These are phyloP conservation scores for Sebastes matsubarae DNA, from an alignment of 2,797 vertebrate genomes.

Conservation along the genomic window DNA sequence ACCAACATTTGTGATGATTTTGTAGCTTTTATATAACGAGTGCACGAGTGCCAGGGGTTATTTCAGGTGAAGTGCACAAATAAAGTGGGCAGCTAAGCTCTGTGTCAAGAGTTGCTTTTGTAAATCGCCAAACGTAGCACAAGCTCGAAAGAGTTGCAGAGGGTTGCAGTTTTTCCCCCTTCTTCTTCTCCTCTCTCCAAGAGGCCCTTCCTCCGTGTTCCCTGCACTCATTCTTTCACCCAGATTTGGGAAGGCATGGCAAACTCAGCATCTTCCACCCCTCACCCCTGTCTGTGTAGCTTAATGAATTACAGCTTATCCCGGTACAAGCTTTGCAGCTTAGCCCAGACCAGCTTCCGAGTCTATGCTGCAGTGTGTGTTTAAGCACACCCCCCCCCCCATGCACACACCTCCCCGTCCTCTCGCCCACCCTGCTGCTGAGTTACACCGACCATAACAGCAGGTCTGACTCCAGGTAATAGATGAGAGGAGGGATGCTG, in stretches of 20 bases:
- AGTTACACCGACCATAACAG: slow-evolving; percentile 47
- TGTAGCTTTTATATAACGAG: slow-evolving; percentile 24
- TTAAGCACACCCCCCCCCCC: slow-evolving; percentile 15
- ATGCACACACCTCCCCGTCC: neutral
- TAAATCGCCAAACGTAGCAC: slow-evolving; percentile 58
- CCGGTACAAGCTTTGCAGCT: slow-evolving; percentile 78
- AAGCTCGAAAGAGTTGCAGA: slow-evolving; percentile 62
- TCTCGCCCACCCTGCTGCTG: slow-evolving; percentile 50
- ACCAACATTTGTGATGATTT: neutral
- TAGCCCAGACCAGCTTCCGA: slow-evolving; percentile 66
- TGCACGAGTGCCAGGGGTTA: slow-evolving; percentile 32
- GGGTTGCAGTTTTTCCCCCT: slow-evolving; percentile 43
- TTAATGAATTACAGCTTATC: slow-evolving; percentile 84
- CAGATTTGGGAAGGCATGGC: slow-evolving; percentile 58
- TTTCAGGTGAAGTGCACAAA: slow-evolving; percentile 53
- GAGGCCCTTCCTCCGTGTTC: slow-evolving; percentile 46
- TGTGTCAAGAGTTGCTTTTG: slow-evolving; percentile 61
- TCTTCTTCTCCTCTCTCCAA: slow-evolving; percentile 27
- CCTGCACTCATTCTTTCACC: slow-evolving; percentile 71
- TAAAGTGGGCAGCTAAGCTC: slow-evolving; percentile 41
- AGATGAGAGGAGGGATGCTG: slow-evolving; percentile 45
- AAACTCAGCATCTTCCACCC: slow-evolving; percentile 81
- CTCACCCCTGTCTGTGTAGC: slow-evolving; percentile 68
- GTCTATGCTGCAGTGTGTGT: slow-evolving; percentile 64
- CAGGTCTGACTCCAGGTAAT: slow-evolving; percentile 62